Evolutionary conservation across 2,888 invertebrate genomes (phyloP).

Genomic region (Ichneumoninae sp.): DNA sequence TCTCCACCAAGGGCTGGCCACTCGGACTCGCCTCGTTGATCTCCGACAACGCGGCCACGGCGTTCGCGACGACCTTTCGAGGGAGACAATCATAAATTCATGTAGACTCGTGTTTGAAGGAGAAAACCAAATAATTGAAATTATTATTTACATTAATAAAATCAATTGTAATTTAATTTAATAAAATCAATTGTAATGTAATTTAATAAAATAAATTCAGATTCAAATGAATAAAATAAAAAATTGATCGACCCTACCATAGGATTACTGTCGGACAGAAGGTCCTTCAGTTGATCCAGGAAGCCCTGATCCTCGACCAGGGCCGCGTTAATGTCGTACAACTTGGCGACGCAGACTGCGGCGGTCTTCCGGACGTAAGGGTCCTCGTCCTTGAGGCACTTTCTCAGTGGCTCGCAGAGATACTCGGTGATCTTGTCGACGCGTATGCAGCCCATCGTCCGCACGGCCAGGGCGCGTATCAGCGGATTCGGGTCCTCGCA

Average conservation of each 20-base stretch:
- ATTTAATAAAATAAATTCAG: background rate
- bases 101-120: background rate
- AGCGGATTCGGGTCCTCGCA: constrained; percentile 99
- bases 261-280: constrained; percentile 99
- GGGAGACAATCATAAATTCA: constrained; percentile 4
- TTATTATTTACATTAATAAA: constrained; percentile 1
- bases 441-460: constrained; percentile 99
- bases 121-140: background rate
- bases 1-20: constrained; percentile 97
- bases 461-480: constrained; percentile 98
- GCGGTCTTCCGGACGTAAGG: constrained; percentile 99
- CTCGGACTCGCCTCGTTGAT: constrained; percentile 98
- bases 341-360: constrained; percentile 99
- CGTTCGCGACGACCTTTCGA: constrained; percentile 95
- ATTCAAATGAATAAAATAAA: constrained; percentile 6
- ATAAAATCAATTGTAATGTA: background rate
- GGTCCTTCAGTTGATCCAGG: constrained; percentile 97
- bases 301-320: constrained; percentile 94
- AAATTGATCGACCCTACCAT: constrained; percentile 89
- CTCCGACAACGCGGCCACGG: constrained; percentile 98
- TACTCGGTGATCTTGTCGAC: constrained; percentile 99
- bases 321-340: constrained; percentile 96
- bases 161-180: constrained; percentile 14
- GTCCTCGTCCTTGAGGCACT: constrained; percentile 97
- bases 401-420: constrained; percentile 98